Percentiles rank a stretch among this genome's conserved stretches.
These are phyloP conservation scores for Diarsia rubi DNA, from an alignment of 2,888 invertebrate species.

Conservation along the genomic window DNA sequence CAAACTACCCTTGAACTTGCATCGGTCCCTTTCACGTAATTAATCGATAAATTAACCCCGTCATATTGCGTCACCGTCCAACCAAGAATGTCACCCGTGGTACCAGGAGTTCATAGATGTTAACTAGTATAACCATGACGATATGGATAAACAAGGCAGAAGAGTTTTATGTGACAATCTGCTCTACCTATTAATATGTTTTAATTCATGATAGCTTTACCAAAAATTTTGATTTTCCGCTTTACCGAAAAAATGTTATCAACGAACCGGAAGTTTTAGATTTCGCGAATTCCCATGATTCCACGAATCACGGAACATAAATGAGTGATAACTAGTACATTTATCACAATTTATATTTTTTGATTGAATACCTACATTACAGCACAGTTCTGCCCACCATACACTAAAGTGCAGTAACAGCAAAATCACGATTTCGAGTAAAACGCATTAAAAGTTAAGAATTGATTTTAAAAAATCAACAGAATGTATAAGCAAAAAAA, in stretches of 20 bases:
- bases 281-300: constrained; percentile 1
- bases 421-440: no score
- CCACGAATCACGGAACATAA: constrained; percentile 13
- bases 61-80: constrained; percentile 68
- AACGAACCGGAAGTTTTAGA: background rate
- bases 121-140: constrained; percentile 58
- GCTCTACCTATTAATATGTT: background rate
- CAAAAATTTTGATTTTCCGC: background rate
- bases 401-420: no score
- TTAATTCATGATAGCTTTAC: background rate
- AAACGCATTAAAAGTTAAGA: no score
- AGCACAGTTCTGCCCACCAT: no score
- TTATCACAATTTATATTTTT: background rate
- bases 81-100: constrained; percentile 79
- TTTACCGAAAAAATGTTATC: constrained; percentile 10
- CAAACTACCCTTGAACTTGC: constrained; percentile 34
- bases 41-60: constrained; percentile 60
- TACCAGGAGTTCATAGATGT: constrained; percentile 78
- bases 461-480: no score
- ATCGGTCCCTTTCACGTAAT: constrained; percentile 14
- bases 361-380: background rate
- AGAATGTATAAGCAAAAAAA: no score
- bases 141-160: constrained; percentile 2
- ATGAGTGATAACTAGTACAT: background rate
- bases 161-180: background rate